Evolutionary conservation across 2,797 vertebrate species (phyloP).

Genomic region (Phaenicophaeus curvirostris): DNA sequence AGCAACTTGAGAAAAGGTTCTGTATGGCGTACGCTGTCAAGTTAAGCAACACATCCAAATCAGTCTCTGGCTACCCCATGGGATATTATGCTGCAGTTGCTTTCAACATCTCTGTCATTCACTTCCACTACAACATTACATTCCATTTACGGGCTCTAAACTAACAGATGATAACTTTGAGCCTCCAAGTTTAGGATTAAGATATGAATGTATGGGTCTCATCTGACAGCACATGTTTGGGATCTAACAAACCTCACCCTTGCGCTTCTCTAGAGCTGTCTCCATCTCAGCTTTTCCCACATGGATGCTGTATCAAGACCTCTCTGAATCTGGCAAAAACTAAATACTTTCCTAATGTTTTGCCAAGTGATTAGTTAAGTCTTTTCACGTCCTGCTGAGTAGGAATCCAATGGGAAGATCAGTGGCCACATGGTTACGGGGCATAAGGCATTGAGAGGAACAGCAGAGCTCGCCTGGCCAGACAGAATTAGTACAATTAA

Average conservation of each 20-base stretch:
- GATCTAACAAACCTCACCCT: not conserved
- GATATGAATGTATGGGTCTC: not conserved
- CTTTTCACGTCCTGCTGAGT: not conserved
- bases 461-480: not conserved
- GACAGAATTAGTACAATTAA: not conserved
- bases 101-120: not conserved
- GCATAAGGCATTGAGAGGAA: not conserved
- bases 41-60: not conserved
- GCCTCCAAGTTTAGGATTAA: not conserved
- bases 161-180: not conserved
- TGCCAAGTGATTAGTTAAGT: not conserved
- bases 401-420: not conserved
- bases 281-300: not conserved
- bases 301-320: not conserved
- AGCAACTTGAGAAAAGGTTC: not conserved
- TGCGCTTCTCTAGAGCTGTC: not conserved
- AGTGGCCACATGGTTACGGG: not conserved
- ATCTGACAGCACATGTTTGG: not conserved
- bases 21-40: accelerated
- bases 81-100: slow-evolving; percentile 1
- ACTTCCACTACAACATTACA: not conserved
- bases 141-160: slow-evolving; percentile 2
- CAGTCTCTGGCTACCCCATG: not conserved
- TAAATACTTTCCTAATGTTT: not conserved
- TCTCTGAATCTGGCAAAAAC: not conserved